phyloP scores from a whole-genome alignment of 2,888 invertebrate species.

The Drosophila mercatorum region DNA sequence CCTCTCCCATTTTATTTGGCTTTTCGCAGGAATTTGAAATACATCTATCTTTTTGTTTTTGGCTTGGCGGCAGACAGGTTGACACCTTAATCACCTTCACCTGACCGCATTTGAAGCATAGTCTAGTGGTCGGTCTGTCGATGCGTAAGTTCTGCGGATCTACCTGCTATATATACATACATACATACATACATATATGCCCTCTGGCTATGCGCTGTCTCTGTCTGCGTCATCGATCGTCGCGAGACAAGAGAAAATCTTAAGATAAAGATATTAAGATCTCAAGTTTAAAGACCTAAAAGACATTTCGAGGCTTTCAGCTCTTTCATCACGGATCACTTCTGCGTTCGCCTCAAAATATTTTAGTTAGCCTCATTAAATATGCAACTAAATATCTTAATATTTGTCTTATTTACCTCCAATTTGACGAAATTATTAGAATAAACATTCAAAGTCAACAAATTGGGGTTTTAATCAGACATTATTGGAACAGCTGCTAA shows the following conservation, averaged over 20 bases:
- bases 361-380: neutral
- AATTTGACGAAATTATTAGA: neutral
- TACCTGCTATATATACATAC: neutral
- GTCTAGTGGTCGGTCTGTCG: constrained; percentile 27
- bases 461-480: constrained; percentile 1
- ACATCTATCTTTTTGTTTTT: constrained; percentile 25
- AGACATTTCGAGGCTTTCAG: neutral
- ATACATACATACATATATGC: neutral
- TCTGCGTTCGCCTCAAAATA: neutral
- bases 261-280: neutral
- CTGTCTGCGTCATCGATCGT: constrained; percentile 8
- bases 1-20: constrained; percentile 6
- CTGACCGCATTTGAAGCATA: constrained; percentile 42
- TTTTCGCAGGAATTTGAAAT: constrained; percentile 43
- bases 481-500: constrained; percentile 37
- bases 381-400: neutral
- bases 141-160: constrained; percentile 1
- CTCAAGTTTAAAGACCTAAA: neutral
- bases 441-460: neutral
- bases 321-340: neutral
- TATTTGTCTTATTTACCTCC: neutral
- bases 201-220: constrained; percentile 13
- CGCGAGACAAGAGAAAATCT: constrained; percentile 1
- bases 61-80: constrained; percentile 32
- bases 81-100: constrained; percentile 75